Evolutionary conservation across 2,888 invertebrate genomes (phyloP), one percentile per base, ranked within the genome.

Genomic region (Fabriciana adippe): DNA sequence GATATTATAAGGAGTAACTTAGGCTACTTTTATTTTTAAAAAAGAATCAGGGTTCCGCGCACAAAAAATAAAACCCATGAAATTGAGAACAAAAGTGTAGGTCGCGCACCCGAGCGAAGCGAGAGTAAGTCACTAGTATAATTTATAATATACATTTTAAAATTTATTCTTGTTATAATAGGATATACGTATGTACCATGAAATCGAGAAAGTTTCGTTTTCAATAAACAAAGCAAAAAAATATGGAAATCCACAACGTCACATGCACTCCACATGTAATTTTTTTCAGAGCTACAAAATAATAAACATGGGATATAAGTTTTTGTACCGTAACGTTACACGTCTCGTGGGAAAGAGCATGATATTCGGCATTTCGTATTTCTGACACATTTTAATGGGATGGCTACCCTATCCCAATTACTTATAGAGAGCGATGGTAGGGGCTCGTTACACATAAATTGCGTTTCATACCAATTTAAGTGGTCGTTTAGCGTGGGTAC

Each of bases 341-440:
- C 14, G 60, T 72, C 65, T 63, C 69, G 71, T 72, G 71, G 71
- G 71, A 68, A 66, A 54, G 21, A 61, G 48, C 21, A n/a, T 61
- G 45, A 50, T 55, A 61, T 66, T 55, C 67, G 56, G 53, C 41
- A 65, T 70, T 67, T 68, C 72, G 68, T 71, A 70, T 67, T 72
- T 71, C 70, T 68, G 69, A 71, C 67, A 71, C 69, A 68, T 65
- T 66, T 68, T 65, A 73, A 72, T 74, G 64, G 67, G 66, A 41
- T 55, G 64, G 62, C 68, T 69, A 70, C 71, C 72, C 69, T 69
- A 62, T 68, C 70, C 66, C 72, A 73, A 74, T 74, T 72, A 74
- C 72, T 66, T 69, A 64, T 62, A 57, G 63, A 57, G 70, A 65
- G 65, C 69, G 60, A 67, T 68, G 65, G 53, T 66, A 62, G 69